These are phyloP conservation scores for Burhinus bistriatus DNA, from an alignment of 2,113 vertebrate genomes.

Conservation along the genomic window DNA sequence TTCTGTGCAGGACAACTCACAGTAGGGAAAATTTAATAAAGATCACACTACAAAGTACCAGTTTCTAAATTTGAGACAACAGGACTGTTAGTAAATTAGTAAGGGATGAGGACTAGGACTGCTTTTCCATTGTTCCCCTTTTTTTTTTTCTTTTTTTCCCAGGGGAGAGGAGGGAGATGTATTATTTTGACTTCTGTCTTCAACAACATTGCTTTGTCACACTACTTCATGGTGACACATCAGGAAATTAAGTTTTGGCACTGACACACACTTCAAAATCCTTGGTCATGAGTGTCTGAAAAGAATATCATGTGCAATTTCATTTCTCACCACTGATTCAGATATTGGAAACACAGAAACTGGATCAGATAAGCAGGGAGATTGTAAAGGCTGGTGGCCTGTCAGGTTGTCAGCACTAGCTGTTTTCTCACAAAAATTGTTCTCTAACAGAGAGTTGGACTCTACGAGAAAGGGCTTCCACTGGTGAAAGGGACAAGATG, in stretches of 20 bases:
- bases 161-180: neutral
- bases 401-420: neutral
- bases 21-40: neutral
- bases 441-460: neutral
- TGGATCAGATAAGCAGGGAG: neutral
- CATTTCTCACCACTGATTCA: neutral
- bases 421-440: neutral
- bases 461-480: neutral
- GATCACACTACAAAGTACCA: neutral
- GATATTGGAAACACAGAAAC: neutral
- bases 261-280: neutral
- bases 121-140: neutral
- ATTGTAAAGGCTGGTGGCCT: neutral
- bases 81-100: neutral
- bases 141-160: neutral
- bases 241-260: neutral
- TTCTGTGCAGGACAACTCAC: neutral
- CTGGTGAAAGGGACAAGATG: fast-evolving
- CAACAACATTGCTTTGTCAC: neutral
- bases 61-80: neutral
- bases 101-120: neutral
- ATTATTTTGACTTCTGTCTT: neutral
- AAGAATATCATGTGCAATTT: neutral
- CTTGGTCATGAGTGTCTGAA: neutral
- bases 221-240: neutral